phyloP scores from a whole-genome alignment of 2,797 vertebrate species.

The Takifugu rubripes region DNA sequence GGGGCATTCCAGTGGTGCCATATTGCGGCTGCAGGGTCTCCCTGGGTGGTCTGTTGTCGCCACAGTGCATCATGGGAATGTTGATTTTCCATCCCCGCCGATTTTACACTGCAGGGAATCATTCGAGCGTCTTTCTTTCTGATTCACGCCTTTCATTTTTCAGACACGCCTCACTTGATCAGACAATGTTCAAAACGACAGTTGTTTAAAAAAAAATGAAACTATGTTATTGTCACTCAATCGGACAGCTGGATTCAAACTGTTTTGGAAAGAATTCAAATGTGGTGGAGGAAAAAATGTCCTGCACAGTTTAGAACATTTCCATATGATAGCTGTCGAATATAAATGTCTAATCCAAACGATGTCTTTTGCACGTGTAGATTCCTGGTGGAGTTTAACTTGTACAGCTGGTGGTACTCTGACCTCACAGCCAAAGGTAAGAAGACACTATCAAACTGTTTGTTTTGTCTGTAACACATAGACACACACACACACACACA shows the following conservation, averaged over 20 bases:
- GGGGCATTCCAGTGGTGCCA: slow-evolving; percentile 48
- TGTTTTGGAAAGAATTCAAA: too few species aligned
- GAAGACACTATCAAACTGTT: slow-evolving; percentile 15
- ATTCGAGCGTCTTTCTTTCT: not conserved
- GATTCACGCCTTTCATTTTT: not conserved
- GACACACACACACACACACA: not conserved
- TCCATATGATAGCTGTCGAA: slow-evolving; percentile 7
- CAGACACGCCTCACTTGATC: not conserved
- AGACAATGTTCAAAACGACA: too few species aligned
- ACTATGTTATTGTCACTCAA: too few species aligned
- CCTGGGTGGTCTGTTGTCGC: slow-evolving; percentile 78
- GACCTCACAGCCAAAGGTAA: slow-evolving; percentile 92
- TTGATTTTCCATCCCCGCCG: slow-evolving; percentile 18
- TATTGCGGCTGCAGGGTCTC: slow-evolving; percentile 65
- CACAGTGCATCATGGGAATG: slow-evolving; percentile 42
- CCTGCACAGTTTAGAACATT: not conserved
- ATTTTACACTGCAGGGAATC: slow-evolving; percentile 15
- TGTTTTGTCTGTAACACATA: not conserved
- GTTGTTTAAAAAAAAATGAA: not conserved
- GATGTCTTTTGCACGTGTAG: slow-evolving; percentile 65
- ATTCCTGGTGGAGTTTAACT: slow-evolving; percentile 97
- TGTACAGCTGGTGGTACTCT: slow-evolving; percentile 96
- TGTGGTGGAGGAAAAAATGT: not conserved
- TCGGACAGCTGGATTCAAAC: too few species aligned
- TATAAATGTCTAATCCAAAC: slow-evolving; percentile 7